Percentiles rank a stretch among this genome's conserved stretches.
Conservation (phyloP, 2,888 invertebrate genomes). For the Branchinecta sandiegonensis region DNA sequence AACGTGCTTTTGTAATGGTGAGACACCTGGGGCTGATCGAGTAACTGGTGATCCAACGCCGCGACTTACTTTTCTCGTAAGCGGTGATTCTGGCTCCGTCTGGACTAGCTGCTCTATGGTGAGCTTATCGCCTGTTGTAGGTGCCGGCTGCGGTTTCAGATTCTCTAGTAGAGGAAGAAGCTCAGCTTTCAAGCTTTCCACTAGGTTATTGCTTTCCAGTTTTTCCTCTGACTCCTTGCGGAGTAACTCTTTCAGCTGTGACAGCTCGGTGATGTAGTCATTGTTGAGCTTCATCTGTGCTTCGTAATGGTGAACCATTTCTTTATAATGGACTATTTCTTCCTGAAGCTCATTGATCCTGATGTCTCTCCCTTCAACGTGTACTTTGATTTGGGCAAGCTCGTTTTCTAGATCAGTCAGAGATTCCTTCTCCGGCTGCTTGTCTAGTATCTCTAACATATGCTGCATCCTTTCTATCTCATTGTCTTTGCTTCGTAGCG, state of each 20-base stretch:
- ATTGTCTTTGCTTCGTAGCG: neutral
- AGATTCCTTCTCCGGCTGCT: neutral
- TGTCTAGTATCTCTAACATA: neutral
- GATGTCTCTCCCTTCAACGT: neutral
- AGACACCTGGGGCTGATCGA: neutral
- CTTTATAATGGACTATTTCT: neutral
- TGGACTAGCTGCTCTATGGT: neutral
- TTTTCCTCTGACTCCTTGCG: neutral
- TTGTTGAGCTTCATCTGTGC: neutral
- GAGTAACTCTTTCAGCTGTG: neutral
- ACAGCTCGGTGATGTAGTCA: neutral
- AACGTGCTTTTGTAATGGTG: too few relatives aligned
- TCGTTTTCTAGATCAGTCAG: neutral
- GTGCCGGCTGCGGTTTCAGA: neutral
- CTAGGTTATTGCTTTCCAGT: neutral
- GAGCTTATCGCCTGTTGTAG: neutral
- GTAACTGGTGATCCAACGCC: neutral
- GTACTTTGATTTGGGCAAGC: neutral
- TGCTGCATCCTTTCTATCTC: neutral
- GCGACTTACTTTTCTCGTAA: neutral
- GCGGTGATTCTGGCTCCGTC: neutral
- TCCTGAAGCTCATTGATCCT: neutral
- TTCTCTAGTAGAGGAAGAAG: slow-evolving; percentile 1
- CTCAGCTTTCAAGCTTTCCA: neutral
- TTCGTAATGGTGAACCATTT: neutral